A percentile compares a stretch with the other conserved stretches of the same genome.
Conservation (phyloP, 2,888 invertebrate genomes). For the Minunthozetes semirufus region DNA sequence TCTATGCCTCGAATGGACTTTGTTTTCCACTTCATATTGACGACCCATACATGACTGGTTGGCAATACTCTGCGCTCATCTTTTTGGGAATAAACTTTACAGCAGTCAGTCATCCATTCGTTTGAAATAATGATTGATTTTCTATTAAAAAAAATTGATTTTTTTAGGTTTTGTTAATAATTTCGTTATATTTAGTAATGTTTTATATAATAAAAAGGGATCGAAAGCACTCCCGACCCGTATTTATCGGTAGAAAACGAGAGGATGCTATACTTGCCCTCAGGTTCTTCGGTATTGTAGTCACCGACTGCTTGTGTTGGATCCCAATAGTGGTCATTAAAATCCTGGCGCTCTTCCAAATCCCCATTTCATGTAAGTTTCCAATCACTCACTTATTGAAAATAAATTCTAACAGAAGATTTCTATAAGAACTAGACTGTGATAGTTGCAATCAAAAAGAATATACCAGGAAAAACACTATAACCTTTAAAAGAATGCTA, state of each 20-base stretch:
- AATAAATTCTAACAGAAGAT: background rate
- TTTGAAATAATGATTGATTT: too few relatives aligned
- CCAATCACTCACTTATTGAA: background rate
- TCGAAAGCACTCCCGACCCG: slow-evolving; percentile 46
- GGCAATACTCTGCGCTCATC: slow-evolving; percentile 65
- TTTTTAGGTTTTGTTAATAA: slow-evolving; percentile 41
- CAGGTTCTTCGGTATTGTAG: slow-evolving; percentile 62
- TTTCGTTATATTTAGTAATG: slow-evolving; percentile 57
- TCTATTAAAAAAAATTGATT: background rate
- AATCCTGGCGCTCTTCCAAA: slow-evolving; percentile 1
- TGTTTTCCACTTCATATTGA: slow-evolving; percentile 65
- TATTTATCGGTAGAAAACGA: slow-evolving; percentile 35
- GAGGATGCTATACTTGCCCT: slow-evolving; percentile 61
- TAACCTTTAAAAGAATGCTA: too few relatives aligned
- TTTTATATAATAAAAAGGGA: slow-evolving; percentile 60
- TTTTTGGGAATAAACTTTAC: slow-evolving; percentile 61
- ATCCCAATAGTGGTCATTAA: too few relatives aligned
- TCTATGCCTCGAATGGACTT: slow-evolving; percentile 50
- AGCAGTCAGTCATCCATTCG: slow-evolving; percentile 40
- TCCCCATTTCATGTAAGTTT: background rate
- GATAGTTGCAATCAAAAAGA: too few relatives aligned
- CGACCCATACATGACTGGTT: slow-evolving; percentile 60
- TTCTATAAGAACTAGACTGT: background rate
- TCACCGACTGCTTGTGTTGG: slow-evolving; percentile 62
- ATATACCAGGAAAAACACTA: too few relatives aligned